Percentiles rank a stretch among this genome's conserved stretches.
These are phyloP conservation scores for Dreissena rostriformis DNA, from an alignment of 1,140 invertebrate species.

Conservation along the genomic window DNA sequence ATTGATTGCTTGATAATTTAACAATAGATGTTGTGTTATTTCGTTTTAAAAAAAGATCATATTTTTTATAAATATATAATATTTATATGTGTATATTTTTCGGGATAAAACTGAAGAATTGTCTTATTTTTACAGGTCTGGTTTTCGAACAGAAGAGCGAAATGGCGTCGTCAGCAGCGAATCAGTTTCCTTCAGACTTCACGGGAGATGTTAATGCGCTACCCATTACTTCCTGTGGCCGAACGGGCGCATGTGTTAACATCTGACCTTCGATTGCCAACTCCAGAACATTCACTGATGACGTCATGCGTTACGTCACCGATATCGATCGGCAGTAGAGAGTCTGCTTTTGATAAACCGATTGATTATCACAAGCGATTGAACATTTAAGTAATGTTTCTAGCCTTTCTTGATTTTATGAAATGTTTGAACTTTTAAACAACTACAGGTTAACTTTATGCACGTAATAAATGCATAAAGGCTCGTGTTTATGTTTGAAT, in stretches of 20 bases:
- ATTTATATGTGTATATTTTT: background rate
- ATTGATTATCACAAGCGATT: too few relatives aligned
- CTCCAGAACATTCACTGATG: background rate
- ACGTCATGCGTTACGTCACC: constrained; percentile 15
- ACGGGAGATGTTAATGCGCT: constrained; percentile 36
- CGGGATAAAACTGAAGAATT: background rate
- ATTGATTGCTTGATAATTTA: too few relatives aligned
- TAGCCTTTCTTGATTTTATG: too few relatives aligned
- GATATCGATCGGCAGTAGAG: constrained; percentile 17
- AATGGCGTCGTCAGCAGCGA: constrained; percentile 90
- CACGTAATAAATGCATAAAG: too few relatives aligned
- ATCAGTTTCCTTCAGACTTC: constrained; percentile 69
- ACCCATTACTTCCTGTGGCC: constrained; percentile 37
- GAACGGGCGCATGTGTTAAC: constrained; percentile 12
- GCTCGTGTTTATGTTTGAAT: too few relatives aligned
- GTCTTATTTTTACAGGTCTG: constrained; percentile 88
- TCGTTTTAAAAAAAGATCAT: background rate
- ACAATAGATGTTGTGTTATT: background rate
- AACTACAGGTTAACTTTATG: too few relatives aligned
- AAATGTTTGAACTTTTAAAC: too few relatives aligned
- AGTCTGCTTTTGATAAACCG: constrained; percentile 42
- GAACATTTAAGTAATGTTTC: too few relatives aligned
- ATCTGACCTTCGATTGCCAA: background rate
- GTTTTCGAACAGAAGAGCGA: constrained; percentile 99
- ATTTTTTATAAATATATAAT: background rate